Evolutionary conservation across 2,888 invertebrate species (phyloP).

Genomic region (Eulithis testata): DNA sequence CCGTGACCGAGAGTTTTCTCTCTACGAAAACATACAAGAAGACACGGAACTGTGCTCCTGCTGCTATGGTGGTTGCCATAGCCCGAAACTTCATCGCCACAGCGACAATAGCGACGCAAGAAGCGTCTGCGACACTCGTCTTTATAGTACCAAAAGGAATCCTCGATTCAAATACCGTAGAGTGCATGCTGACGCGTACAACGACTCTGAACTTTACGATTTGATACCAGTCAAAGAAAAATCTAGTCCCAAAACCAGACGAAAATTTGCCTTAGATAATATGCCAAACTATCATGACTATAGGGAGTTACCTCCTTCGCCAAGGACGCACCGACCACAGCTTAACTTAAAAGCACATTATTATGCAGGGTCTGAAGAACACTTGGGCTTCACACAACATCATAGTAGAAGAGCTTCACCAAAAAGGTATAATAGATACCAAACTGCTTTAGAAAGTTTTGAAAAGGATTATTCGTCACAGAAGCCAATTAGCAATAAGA

Average conservation of each 20-base stretch:
- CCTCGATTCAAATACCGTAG: conserved; percentile 49
- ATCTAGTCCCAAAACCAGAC: conserved; percentile 68
- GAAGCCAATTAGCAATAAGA: conserved; percentile 16
- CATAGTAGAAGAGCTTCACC: conserved; percentile 30
- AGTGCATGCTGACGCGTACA: conserved; percentile 53
- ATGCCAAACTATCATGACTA: conserved; percentile 52
- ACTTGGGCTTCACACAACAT: conserved; percentile 13
- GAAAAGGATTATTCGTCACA: conserved; percentile 47
- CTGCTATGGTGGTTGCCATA: conserved; percentile 47
- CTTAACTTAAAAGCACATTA: conserved; percentile 70
- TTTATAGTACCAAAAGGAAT: conserved; percentile 59
- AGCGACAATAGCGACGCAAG: conserved; percentile 58
- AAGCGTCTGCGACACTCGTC: conserved; percentile 70
- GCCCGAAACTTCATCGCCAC: conserved; percentile 20
- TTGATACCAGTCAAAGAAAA: conserved; percentile 75
- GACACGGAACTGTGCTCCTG: conserved; percentile 65
- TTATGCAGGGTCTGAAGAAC: conserved; percentile 58
- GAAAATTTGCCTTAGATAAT: conserved; percentile 62
- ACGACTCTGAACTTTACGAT: conserved; percentile 70
- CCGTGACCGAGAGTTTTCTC: conserved; percentile 64
- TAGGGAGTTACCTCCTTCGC: conserved; percentile 74
- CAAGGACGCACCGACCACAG: conserved; percentile 66
- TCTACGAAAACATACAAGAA: conserved; percentile 53
- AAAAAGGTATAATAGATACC: conserved; percentile 38
- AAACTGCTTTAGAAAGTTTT: conserved; percentile 37